Base-by-base conservation (phyloP, 2,113 vertebrate genomes). In the Pollachius pollachius region DNA sequence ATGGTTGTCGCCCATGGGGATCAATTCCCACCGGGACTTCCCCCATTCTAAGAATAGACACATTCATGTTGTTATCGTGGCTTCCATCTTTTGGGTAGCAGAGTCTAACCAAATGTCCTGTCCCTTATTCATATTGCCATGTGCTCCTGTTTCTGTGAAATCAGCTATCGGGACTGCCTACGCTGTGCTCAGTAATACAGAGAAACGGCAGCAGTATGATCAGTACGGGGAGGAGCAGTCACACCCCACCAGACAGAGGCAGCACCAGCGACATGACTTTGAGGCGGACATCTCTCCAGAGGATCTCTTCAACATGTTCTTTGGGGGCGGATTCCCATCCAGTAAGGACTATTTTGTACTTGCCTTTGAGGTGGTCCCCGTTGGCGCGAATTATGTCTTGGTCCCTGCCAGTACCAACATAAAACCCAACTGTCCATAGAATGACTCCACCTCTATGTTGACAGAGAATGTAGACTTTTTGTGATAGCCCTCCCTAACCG, bases 251-350 rank as follows among this genome's bases (percentile, higher is more conserved):
- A 92, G 93, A 30, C 94, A 95, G 0, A 84, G 67, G 74, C 94
- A 99, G 74, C 94, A 99, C 74, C 94, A 95, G 87, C 92, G 95
- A 85, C 93, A 93, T 0, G 94, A 95, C n/a, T 99, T 99, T 23
- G 97, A 99, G 84, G 96, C 97, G 0, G 96, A 99, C 85, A 99
- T 99, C 85, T 99, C 97, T 30, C 97, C 97, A 0, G 97, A 99
- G 84, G 97, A 99, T 84, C 95, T 99, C 82, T 99, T 99, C 90
- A 99, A 99, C 84, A 99, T 99, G 97, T 99, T 99, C 85, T 99
- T 99, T 69, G 97, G 97, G 11, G 96, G 97, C 30, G 96, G 97
- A 23, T 99, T 99, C 70, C 96, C 97, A 23, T 94, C 96, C 61
- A 96, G 97, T 99, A 92, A 92, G 96, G 87, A 54, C 4, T 69